phyloP scores from a whole-genome alignment of 2,797 vertebrate genomes.

The Labroides dimidiatus region DNA sequence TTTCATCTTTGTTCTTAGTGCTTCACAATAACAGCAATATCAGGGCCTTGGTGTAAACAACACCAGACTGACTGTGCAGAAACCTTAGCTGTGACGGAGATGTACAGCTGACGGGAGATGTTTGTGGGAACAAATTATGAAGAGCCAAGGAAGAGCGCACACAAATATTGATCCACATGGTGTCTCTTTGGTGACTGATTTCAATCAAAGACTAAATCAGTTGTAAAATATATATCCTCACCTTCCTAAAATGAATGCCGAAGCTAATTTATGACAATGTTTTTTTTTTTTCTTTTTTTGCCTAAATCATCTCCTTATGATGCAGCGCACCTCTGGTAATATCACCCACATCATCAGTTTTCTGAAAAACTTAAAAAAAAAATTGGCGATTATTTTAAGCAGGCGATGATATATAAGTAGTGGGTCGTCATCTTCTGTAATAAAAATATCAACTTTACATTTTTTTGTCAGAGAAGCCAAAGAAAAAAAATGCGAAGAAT shows the following conservation, averaged over 20 bases:
- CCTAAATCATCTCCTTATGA: too few relatives aligned
- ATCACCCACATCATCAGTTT: too few relatives aligned
- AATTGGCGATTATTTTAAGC: too few relatives aligned
- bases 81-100: background rate
- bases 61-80: background rate
- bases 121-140: background rate
- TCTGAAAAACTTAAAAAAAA: too few relatives aligned
- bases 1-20: constrained; percentile 7
- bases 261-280: too few relatives aligned
- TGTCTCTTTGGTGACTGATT: background rate
- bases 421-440: background rate
- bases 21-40: background rate
- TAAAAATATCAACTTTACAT: too few relatives aligned
- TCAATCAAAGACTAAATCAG: background rate
- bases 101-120: constrained; percentile 4
- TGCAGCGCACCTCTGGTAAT: too few relatives aligned
- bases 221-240: background rate
- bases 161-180: background rate
- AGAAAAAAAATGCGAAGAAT: background rate
- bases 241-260: too few relatives aligned
- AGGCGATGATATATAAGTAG: background rate
- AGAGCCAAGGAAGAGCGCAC: background rate
- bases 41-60: constrained; percentile 11
- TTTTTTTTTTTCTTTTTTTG: too few relatives aligned
- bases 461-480: background rate